Conservation (phyloP, 2,888 invertebrate genomes). For the Limnephilus auricula region DNA sequence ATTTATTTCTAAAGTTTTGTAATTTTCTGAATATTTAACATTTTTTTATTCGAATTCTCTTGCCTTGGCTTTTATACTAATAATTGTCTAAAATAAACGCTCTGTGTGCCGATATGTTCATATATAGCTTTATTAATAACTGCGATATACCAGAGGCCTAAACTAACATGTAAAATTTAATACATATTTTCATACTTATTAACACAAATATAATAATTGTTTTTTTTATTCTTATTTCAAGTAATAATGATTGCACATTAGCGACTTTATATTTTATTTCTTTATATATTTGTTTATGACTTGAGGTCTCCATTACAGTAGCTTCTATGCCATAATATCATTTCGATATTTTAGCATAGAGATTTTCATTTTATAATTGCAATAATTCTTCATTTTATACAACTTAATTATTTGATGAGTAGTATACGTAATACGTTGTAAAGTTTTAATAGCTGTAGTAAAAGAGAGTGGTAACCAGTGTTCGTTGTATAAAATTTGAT, state of each 20-base stretch:
- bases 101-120: neutral
- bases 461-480: neutral
- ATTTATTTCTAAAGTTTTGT: neutral
- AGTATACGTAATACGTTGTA: neutral
- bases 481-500: neutral
- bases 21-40: neutral
- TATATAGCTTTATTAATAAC: neutral
- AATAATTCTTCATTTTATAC: neutral
- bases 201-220: no score
- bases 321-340: neutral
- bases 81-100: neutral
- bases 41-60: neutral
- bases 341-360: no score
- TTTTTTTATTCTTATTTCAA: no score
- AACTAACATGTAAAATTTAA: no score
- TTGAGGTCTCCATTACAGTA: neutral
- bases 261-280: neutral
- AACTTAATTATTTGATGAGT: neutral
- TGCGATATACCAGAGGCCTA: neutral
- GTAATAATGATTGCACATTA: neutral
- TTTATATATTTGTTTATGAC: neutral
- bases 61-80: neutral
- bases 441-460: neutral
- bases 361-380: neutral
- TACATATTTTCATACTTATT: no score